phyloP scores from a whole-genome alignment of 2,113 vertebrate species.

The Scomber colias region DNA sequence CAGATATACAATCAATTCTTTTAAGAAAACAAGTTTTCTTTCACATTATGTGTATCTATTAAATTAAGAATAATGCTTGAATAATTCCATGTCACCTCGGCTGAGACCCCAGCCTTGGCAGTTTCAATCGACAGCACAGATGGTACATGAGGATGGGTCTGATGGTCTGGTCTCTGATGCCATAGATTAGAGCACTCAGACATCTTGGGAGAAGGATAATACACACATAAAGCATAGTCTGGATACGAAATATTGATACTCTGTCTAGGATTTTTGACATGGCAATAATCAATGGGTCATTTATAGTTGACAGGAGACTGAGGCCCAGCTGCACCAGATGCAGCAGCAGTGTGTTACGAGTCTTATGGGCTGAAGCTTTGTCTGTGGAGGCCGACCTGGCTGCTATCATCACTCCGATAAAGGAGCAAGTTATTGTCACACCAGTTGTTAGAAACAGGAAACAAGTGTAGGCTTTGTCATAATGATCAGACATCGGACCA shows the following conservation, averaged over 20 bases:
- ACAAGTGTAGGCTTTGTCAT: slow-evolving; percentile 19
- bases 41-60: no score
- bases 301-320: slow-evolving; percentile 37
- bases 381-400: slow-evolving; percentile 54
- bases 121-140: slow-evolving; percentile 8
- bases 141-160: slow-evolving; percentile 33
- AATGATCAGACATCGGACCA: no score
- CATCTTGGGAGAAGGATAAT: slow-evolving; percentile 51
- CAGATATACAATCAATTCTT: no score
- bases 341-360: slow-evolving; percentile 46
- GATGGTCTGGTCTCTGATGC: slow-evolving; percentile 58
- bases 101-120: no score
- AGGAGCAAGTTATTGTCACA: slow-evolving; percentile 56
- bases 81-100: no score
- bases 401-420: slow-evolving; percentile 54
- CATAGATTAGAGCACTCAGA: slow-evolving; percentile 66
- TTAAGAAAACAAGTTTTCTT: no score
- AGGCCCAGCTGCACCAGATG: no score
- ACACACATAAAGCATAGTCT: slow-evolving; percentile 13
- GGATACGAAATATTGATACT: no score
- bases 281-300: slow-evolving; percentile 28
- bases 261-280: neutral
- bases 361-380: slow-evolving; percentile 59
- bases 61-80: no score
- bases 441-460: slow-evolving; percentile 48